Percentiles rank a stretch among this genome's conserved stretches.
phyloP scores from a whole-genome alignment of 2,888 invertebrate species.

The Abrostola triplasia region DNA sequence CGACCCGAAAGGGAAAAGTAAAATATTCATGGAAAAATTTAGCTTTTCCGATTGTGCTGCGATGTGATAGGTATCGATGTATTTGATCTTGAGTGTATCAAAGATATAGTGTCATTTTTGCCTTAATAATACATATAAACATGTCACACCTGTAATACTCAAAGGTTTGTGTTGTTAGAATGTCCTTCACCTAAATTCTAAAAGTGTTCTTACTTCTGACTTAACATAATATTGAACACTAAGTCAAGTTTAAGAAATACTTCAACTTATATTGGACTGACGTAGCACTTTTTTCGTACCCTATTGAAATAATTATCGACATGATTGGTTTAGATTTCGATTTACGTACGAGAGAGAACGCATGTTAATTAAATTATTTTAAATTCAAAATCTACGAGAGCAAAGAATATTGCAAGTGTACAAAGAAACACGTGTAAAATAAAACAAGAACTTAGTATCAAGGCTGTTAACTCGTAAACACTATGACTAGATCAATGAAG shows the following conservation, averaged over 20 bases:
- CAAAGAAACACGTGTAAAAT: background rate
- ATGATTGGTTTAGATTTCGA: too few relatives aligned
- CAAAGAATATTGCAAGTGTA: too few relatives aligned
- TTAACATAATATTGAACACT: too few relatives aligned
- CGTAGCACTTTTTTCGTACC: too few relatives aligned
- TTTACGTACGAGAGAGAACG: background rate
- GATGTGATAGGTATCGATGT: constrained; percentile 28
- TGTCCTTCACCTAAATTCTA: too few relatives aligned
- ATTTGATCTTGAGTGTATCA: constrained; percentile 27
- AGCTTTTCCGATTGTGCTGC: constrained; percentile 27
- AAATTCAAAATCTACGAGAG: too few relatives aligned
- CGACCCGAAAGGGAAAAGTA: constrained; percentile 59
- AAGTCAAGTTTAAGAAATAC: too few relatives aligned
- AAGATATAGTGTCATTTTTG: constrained; percentile 9
- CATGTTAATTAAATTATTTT: too few relatives aligned
- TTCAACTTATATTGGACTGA: too few relatives aligned
- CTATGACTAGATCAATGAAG: background rate
- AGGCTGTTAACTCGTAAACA: background rate
- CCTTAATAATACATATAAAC: background rate
- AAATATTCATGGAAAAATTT: constrained; percentile 66
- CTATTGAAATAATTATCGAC: too few relatives aligned
- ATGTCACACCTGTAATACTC: background rate
- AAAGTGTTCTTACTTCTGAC: too few relatives aligned
- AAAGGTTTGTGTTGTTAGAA: background rate
- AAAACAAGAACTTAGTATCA: background rate